phyloP scores from a whole-genome alignment of 1,140 invertebrate genomes.

The Babylonia areolata region DNA sequence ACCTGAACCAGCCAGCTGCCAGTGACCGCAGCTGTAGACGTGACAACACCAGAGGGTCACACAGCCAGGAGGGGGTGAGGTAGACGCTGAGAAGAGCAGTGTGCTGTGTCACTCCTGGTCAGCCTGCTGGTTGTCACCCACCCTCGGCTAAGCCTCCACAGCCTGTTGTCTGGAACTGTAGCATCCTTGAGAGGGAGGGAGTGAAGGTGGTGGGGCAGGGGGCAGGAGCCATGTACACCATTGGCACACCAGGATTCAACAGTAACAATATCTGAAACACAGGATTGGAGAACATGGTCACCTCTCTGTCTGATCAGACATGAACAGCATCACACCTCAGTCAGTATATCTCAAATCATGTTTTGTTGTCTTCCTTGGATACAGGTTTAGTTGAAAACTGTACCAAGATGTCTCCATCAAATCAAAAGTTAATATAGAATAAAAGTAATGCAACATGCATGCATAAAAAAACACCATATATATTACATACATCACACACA shows the following conservation, averaged over 20 bases:
- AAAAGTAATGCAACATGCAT: too few relatives aligned
- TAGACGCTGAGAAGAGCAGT: background rate
- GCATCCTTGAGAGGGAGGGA: background rate
- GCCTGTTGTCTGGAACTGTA: too few relatives aligned
- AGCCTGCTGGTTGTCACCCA: background rate
- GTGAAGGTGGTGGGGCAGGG: background rate
- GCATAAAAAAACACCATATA: too few relatives aligned
- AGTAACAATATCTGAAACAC: constrained; percentile 23
- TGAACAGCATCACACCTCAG: too few relatives aligned
- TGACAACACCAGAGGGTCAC: background rate
- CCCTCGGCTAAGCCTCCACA: background rate
- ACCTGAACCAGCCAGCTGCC: background rate
- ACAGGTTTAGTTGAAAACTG: too few relatives aligned
- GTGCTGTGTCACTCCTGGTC: background rate
- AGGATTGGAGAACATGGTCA: too few relatives aligned
- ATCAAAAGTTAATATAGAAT: too few relatives aligned
- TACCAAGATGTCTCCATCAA: too few relatives aligned
- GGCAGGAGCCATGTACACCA: background rate
- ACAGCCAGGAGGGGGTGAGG: background rate
- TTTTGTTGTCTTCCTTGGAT: too few relatives aligned
- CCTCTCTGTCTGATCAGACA: too few relatives aligned
- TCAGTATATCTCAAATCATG: too few relatives aligned
- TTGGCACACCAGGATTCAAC: constrained; percentile 29
- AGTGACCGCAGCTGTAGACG: background rate
- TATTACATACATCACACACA: too few relatives aligned